Percentiles rank a stretch among this genome's conserved stretches.
Evolutionary conservation across 2,888 invertebrate genomes (phyloP).

Genomic region (Drosophila sordidula): DNA sequence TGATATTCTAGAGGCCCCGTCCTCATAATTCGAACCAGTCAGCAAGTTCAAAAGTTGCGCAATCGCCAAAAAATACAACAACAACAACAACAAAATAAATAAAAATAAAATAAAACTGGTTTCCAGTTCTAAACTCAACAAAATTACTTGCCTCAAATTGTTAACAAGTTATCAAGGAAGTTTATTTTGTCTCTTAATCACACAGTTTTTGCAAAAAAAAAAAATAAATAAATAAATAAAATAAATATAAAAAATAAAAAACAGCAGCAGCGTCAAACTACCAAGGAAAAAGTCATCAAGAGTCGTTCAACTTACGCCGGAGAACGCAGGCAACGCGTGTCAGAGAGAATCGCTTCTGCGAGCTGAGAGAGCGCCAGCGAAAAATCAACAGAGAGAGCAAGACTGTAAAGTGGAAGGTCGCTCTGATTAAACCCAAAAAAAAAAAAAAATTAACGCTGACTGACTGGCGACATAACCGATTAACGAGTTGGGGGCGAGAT

Average conservation of each 20-base stretch:
- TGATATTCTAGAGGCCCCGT: slow-evolving; percentile 18
- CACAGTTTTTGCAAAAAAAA: slow-evolving; percentile 46
- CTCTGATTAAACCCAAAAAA: slow-evolving; percentile 49
- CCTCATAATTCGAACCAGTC: slow-evolving; percentile 32
- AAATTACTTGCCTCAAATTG: slow-evolving; percentile 70
- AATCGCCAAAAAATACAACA: slow-evolving; percentile 37
- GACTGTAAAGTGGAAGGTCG: slow-evolving; percentile 39
- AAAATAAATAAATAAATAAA: slow-evolving; percentile 11
- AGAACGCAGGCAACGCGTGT: slow-evolving; percentile 35
- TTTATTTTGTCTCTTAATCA: slow-evolving; percentile 52
- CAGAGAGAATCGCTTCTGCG: slow-evolving; percentile 18
- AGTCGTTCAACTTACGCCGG: slow-evolving; percentile 75
- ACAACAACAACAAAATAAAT: slow-evolving; percentile 4
- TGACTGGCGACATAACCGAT: slow-evolving; percentile 47
- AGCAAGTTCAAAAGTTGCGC: slow-evolving; percentile 68
- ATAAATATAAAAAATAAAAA: slow-evolving; percentile 8
- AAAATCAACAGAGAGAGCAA: background rate
- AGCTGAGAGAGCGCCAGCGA: slow-evolving; percentile 8
- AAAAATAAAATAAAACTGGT: slow-evolving; percentile 49
- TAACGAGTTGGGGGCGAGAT: slow-evolving; percentile 38
- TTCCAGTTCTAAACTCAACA: slow-evolving; percentile 62
- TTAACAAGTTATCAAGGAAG: slow-evolving; percentile 79
- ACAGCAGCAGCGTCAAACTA: slow-evolving; percentile 32
- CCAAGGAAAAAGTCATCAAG: slow-evolving; percentile 78
- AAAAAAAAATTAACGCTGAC: slow-evolving; percentile 15